Conservation (phyloP, 2,888 invertebrate genomes). For the Priocnemis perturbator region DNA sequence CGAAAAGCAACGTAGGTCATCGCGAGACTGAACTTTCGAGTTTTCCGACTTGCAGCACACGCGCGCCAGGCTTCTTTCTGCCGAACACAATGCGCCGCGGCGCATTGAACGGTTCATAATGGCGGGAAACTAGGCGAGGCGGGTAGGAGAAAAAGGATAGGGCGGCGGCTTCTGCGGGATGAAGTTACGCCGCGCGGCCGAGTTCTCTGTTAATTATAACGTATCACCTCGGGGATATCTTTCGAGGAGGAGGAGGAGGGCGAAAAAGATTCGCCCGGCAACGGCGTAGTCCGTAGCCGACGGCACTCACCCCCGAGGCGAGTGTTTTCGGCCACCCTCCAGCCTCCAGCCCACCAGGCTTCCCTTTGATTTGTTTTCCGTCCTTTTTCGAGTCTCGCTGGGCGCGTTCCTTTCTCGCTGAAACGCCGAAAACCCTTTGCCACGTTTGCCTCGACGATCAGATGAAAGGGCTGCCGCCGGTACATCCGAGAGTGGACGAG, state of each 20-base stretch:
- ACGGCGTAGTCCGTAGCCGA: neutral
- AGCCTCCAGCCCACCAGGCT: conserved; percentile 1
- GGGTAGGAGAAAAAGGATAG: no score
- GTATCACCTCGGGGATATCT: conserved; percentile 7
- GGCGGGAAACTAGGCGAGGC: no score
- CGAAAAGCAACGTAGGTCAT: no score
- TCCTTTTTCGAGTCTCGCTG: neutral
- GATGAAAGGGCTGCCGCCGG: conserved; percentile 36
- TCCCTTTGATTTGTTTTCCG: conserved; percentile 15
- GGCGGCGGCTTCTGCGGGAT: no score
- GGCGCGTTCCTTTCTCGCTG: conserved; percentile 20
- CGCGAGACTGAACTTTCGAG: no score
- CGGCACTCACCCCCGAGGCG: neutral
- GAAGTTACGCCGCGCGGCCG: neutral
- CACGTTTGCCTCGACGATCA: conserved; percentile 33
- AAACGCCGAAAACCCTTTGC: conserved; percentile 32
- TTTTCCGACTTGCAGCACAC: no score
- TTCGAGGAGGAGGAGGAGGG: neutral
- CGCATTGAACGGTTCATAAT: no score
- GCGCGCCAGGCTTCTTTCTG: no score
- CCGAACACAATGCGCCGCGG: no score
- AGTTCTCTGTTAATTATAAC: conserved; percentile 27
- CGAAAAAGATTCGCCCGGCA: neutral
- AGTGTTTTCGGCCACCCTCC: conserved; percentile 13
- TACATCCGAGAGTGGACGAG: conserved; percentile 13